phyloP scores from a whole-genome alignment of 2,113 vertebrate species.

The Thinocorus orbignyianus region DNA sequence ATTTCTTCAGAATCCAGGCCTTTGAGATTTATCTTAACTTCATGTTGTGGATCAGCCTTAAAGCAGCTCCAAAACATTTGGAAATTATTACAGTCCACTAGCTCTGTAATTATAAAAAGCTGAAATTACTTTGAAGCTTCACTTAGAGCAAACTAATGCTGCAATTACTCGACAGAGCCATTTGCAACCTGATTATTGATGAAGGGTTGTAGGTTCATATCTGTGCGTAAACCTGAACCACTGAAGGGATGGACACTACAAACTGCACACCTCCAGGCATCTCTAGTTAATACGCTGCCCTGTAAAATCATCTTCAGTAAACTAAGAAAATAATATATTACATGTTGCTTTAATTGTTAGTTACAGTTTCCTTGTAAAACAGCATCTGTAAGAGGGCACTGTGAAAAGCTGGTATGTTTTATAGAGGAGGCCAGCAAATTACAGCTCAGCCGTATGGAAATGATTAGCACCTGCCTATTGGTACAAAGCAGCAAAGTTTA shows the following conservation, averaged over 20 bases:
- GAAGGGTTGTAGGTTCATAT: background rate
- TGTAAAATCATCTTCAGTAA: slow-evolving; percentile 16
- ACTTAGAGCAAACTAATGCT: slow-evolving; percentile 22
- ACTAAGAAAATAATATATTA: background rate
- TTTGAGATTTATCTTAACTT: background rate
- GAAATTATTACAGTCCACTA: slow-evolving; percentile 51
- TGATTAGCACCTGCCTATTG: slow-evolving; percentile 28
- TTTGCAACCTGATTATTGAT: slow-evolving; percentile 43
- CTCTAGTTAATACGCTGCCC: background rate
- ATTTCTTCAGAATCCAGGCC: background rate
- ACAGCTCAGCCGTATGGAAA: background rate
- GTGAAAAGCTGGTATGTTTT: background rate
- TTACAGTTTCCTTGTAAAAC: slow-evolving; percentile 34
- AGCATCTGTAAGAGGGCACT: background rate
- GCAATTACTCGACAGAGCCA: slow-evolving; percentile 39
- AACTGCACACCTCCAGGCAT: background rate
- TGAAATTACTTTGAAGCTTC: slow-evolving; percentile 62
- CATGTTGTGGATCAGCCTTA: background rate
- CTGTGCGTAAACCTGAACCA: background rate
- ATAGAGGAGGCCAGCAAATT: background rate
- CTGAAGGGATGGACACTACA: background rate
- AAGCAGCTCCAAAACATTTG: slow-evolving; percentile 49
- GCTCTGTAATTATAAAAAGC: slow-evolving; percentile 61
- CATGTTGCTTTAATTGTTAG: slow-evolving; percentile 31
- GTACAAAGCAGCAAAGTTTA: background rate